Evolutionary conservation across 30 jellyfish, hydroid and myxozoan genomes (phyloP), one percentile per base, ranked within the genome.

Genomic region (Cassiopea xamachana): DNA sequence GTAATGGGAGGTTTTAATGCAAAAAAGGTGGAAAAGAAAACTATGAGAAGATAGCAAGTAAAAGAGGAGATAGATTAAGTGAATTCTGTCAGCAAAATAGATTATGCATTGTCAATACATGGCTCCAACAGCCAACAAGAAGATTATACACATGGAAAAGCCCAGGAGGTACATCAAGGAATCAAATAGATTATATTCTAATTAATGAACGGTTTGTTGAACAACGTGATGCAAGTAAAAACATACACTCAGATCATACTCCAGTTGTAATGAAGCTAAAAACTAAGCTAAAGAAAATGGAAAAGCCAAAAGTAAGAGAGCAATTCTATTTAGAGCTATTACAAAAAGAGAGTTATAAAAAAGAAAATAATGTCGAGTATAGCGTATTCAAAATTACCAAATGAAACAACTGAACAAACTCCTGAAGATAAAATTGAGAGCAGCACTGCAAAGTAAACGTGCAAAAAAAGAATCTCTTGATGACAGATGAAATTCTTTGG

Each of bases 1-100:
- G 46, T 85, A 18, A 85, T 85, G 93, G 89, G 93, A 13, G 93
- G 73, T 50, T 1, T 84, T 12, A 84, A 84, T 46, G 92, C 86
- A 46, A 84, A 82, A 27, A 55, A 55, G 64, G 7, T 55, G 64
- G 51, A 85, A 51, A 44, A 85, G 90, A 19, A 6, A 58, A 17
- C 69, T 51, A 82, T 17, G 27, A 47, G 85, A 67, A 27, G 67
- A 60, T 13, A 60, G 58, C 44, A 17, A 48, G 60, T 59, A 73
- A 79, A 50, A n/a, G 87, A n/a, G 76, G 81, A 59, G 87, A 79
- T 9, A 46, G 50, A 48, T 27, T 46, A 46, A 16, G 45, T 2
- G 77, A 79, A 48, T 79, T n/a, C 1, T 79, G 87, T 59, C 46
- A 47, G 27, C 77, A 46, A 50, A 79, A 79, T n/a, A 17, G n/a